Conservation (phyloP, 2,113 vertebrate species). For the Campylomormyrus numenius region DNA sequence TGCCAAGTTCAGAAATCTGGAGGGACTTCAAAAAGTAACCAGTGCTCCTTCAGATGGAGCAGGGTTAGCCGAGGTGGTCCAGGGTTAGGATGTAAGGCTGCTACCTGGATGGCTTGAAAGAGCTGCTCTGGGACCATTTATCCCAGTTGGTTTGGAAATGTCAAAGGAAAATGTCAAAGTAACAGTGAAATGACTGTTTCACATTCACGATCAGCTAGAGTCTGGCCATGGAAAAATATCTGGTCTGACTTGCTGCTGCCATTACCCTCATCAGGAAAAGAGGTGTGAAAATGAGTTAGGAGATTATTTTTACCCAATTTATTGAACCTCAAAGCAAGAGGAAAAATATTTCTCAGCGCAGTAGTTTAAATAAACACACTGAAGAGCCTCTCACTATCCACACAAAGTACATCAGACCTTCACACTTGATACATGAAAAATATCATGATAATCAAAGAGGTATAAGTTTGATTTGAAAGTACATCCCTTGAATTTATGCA, state of each 20-base stretch:
- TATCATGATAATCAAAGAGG: not conserved
- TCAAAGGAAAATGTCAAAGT: not conserved
- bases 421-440: not conserved
- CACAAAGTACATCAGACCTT: not conserved
- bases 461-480: not conserved
- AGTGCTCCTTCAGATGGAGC: not conserved
- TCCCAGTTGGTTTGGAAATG: not conserved
- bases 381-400: not conserved
- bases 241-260: not conserved
- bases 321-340: not conserved
- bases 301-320: conserved; percentile 3
- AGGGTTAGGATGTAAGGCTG: not conserved
- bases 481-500: not conserved
- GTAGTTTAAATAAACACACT: not conserved
- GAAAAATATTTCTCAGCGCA: not conserved
- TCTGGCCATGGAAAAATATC: not conserved
- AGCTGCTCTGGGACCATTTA: not conserved
- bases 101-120: not conserved
- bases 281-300: not conserved
- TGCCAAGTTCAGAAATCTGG: not conserved
- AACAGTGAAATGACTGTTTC: not conserved
- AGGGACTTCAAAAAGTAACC: not conserved
- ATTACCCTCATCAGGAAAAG: not conserved
- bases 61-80: not conserved
- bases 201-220: not conserved